These are phyloP conservation scores for Acrossocheilus wenchowensis DNA, from an alignment of 2,797 vertebrate genomes.

Conservation along the genomic window DNA sequence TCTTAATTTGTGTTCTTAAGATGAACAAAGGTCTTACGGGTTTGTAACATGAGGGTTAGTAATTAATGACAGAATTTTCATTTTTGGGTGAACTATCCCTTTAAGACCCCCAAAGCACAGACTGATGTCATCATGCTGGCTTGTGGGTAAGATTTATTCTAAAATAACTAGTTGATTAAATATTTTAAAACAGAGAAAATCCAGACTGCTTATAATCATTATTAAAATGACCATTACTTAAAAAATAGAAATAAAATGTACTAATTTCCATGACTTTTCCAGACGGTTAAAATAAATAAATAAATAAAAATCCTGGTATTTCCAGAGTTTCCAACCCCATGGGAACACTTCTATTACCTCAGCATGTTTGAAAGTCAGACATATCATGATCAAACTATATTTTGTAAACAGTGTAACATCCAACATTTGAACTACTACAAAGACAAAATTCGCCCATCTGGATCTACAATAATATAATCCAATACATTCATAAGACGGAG, in stretches of 20 bases:
- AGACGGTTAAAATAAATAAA: background rate
- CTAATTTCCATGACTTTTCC: background rate
- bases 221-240: background rate
- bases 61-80: background rate
- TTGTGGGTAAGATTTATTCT: background rate
- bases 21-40: background rate
- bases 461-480: constrained; percentile 34
- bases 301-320: background rate
- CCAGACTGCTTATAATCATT: background rate
- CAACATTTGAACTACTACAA: constrained; percentile 11
- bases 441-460: constrained; percentile 5
- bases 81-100: background rate
- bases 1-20: background rate
- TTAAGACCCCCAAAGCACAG: background rate
- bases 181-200: background rate
- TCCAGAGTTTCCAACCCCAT: background rate
- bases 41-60: background rate
- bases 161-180: background rate
- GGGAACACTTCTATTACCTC: background rate
- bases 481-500: constrained; percentile 26
- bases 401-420: constrained; percentile 31
- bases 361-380: constrained; percentile 10
- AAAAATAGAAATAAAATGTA: background rate
- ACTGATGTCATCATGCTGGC: background rate
- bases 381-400: constrained; percentile 32